A percentile compares a stretch with the other conserved stretches of the same genome.
These are phyloP conservation scores for Cryptomyrus ogoouensis DNA, from an alignment of 2,113 vertebrate species.

Conservation along the genomic window DNA sequence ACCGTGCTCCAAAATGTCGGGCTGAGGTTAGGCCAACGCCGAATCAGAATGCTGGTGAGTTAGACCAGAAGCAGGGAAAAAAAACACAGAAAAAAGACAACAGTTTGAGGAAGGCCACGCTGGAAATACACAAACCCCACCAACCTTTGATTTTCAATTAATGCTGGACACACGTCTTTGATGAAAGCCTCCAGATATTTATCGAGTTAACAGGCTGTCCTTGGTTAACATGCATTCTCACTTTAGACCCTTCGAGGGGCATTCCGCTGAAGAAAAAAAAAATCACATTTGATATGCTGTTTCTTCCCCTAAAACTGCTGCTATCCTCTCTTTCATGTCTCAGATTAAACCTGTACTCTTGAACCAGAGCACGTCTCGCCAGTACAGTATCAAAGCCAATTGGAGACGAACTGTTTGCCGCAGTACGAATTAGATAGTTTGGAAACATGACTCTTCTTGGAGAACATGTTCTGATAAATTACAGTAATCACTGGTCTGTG, in stretches of 20 bases:
- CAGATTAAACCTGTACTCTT: constrained; percentile 5
- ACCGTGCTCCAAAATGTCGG: background rate
- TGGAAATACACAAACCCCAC: background rate
- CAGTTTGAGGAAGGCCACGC: background rate
- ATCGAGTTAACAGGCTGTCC: background rate
- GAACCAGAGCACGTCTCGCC: background rate
- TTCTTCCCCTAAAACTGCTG: constrained; percentile 6
- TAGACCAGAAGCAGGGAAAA: background rate
- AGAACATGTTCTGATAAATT: background rate
- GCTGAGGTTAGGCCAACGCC: background rate
- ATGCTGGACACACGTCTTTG: background rate
- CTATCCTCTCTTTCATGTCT: constrained; percentile 9
- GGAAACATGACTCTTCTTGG: constrained; percentile 6
- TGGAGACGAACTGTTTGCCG: background rate
- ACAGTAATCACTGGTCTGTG: background rate
- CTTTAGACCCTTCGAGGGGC: background rate
- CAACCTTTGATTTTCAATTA: background rate
- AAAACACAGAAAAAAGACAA: background rate
- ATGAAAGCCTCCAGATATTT: background rate
- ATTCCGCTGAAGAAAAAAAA: background rate
- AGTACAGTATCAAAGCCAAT: constrained; percentile 14
- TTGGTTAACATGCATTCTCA: background rate
- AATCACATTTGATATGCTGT: constrained; percentile 5
- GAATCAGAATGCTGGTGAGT: background rate
- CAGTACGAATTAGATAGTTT: background rate